Evolutionary conservation across 2,797 vertebrate species (phyloP).

Genomic region (Ctenosaura bakeri): DNA sequence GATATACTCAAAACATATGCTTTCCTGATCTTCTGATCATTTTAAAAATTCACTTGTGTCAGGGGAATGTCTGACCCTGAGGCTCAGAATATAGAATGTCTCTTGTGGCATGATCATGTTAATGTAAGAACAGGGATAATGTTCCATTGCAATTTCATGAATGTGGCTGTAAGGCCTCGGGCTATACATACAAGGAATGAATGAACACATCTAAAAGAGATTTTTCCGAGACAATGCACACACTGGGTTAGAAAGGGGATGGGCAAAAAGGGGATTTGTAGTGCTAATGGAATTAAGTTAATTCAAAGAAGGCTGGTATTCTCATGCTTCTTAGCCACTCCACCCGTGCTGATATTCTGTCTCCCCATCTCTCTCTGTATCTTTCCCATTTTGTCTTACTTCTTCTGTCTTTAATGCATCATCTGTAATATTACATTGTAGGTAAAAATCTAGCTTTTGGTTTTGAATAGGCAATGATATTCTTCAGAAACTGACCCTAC

Average conservation of each 20-base stretch:
- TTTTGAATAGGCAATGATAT: neutral
- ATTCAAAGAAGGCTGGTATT: neutral
- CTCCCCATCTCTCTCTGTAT: neutral
- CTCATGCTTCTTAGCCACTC: neutral
- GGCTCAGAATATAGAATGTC: accelerated
- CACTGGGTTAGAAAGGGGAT: neutral
- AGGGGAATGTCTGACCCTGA: accelerated
- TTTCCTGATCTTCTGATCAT: conserved; percentile 1
- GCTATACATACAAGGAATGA: conserved; percentile 2
- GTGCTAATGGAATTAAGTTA: accelerated
- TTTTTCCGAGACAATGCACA: neutral
- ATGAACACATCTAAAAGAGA: conserved; percentile 21
- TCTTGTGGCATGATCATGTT: neutral
- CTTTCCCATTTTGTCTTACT: too few species aligned
- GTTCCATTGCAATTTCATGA: accelerated
- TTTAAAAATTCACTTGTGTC: neutral
- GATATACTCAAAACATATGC: conserved; percentile 20
- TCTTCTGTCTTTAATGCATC: neutral
- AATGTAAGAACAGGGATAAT: accelerated
- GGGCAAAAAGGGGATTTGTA: neutral
- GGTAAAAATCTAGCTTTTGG: neutral
- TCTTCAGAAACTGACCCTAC: neutral
- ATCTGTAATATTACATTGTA: neutral
- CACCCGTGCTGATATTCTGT: too few species aligned
- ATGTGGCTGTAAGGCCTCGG: neutral